Percentiles rank a stretch among this genome's conserved stretches.
These are phyloP conservation scores for Baronia brevicornis DNA, from an alignment of 2,888 invertebrate genomes.

Conservation along the genomic window DNA sequence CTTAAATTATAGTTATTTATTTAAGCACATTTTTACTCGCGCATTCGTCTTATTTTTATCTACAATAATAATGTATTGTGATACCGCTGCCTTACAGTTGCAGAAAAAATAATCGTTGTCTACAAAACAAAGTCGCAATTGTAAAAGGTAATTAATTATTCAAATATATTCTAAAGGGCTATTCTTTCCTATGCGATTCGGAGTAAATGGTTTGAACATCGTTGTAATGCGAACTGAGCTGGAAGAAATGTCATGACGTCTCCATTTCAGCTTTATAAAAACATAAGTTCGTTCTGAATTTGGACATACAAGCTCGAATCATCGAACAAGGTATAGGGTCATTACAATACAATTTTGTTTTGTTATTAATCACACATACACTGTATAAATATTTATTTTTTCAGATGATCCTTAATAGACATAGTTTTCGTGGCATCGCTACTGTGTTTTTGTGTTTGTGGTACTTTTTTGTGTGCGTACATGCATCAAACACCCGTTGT, in stretches of 20 bases:
- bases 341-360: not conserved
- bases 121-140: constrained; percentile 16
- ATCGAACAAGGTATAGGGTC: constrained; percentile 28
- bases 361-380: not conserved
- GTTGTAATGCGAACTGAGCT: constrained; percentile 48
- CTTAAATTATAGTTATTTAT: constrained; percentile 31
- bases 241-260: constrained; percentile 60
- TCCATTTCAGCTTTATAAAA: constrained; percentile 48
- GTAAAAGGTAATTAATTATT: constrained; percentile 38
- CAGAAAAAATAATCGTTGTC: constrained; percentile 22
- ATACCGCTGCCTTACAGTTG: too few relatives aligned
- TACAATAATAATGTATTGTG: too few relatives aligned
- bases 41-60: constrained; percentile 28
- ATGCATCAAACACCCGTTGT: constrained; percentile 38
- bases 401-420: constrained; percentile 24
- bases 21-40: constrained; percentile 25
- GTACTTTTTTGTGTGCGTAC: constrained; percentile 30
- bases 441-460: constrained; percentile 34
- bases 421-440: constrained; percentile 22
- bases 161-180: constrained; percentile 41
- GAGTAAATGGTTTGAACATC: constrained; percentile 53
- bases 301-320: constrained; percentile 32
- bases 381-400: constrained; percentile 15
- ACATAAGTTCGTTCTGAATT: constrained; percentile 24
- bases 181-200: constrained; percentile 42